Percentiles rank a stretch among this genome's conserved stretches.
Evolutionary conservation across 2,888 invertebrate genomes (phyloP).

Genomic region (Tenthredo livida): DNA sequence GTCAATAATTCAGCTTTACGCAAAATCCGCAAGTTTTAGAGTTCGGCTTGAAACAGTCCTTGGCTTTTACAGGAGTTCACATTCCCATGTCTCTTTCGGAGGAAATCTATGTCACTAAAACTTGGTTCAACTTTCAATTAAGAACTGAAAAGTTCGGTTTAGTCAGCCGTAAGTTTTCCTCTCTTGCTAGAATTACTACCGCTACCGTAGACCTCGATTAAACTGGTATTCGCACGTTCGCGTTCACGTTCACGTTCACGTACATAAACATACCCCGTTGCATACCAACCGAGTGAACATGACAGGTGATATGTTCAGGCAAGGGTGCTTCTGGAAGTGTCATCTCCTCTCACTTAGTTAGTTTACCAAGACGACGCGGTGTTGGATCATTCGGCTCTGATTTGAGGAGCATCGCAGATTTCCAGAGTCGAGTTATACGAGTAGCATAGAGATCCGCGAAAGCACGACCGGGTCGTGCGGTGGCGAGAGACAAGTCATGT

Average conservation of each 20-base stretch:
- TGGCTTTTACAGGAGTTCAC: conserved; percentile 28
- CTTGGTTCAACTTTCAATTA: conserved; percentile 4
- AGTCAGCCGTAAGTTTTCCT: background rate
- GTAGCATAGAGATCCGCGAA: background rate
- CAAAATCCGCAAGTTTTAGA: conserved; percentile 35
- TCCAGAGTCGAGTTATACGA: background rate
- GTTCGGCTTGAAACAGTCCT: background rate
- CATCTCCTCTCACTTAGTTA: conserved; percentile 32
- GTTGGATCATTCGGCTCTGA: conserved; percentile 32
- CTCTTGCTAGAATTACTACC: background rate
- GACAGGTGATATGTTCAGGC: conserved; percentile 20
- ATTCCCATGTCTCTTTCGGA: background rate
- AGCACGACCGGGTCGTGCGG: conserved; percentile 18
- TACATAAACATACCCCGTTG: background rate
- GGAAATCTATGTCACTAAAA: conserved; percentile 19
- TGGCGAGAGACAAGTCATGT: conserved; percentile 45
- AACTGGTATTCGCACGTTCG: conserved; percentile 23
- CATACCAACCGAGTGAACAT: conserved; percentile 18
- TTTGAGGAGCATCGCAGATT: conserved; percentile 9
- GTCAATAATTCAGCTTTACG: conserved; percentile 30
- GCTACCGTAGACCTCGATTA: background rate
- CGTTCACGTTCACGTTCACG: conserved; percentile 7
- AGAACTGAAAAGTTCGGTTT: background rate
- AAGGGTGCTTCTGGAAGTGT: conserved; percentile 22
- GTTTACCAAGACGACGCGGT: background rate